These are phyloP conservation scores for Seriola aureovittata DNA, from an alignment of 2,113 vertebrate genomes.

Conservation along the genomic window DNA sequence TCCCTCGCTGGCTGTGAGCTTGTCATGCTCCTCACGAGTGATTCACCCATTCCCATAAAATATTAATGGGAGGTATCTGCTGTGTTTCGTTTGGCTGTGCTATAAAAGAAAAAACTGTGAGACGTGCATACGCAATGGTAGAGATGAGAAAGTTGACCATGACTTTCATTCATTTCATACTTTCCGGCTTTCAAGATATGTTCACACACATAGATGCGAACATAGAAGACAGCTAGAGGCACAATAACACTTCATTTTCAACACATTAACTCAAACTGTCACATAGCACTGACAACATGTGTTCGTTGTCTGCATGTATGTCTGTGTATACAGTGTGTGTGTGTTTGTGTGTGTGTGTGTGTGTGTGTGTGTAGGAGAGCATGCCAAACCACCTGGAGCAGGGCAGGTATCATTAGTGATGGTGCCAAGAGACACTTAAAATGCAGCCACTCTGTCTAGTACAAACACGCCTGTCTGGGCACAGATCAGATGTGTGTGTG, in stretches of 20 bases:
- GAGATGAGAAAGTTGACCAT: background rate
- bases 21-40: background rate
- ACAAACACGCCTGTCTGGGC: slow-evolving; percentile 78
- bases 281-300: background rate
- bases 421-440: slow-evolving; percentile 80
- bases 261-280: slow-evolving; percentile 27
- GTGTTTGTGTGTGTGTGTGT: slow-evolving; percentile 24
- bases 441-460: slow-evolving; percentile 77
- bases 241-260: slow-evolving; percentile 14
- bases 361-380: slow-evolving; percentile 4
- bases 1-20: background rate
- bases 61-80: background rate
- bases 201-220: background rate
- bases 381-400: slow-evolving; percentile 73
- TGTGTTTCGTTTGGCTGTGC: background rate
- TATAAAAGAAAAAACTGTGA: too few species aligned
- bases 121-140: too few species aligned
- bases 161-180: background rate
- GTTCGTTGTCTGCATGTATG: background rate
- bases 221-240: background rate
- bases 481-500: slow-evolving; percentile 47
- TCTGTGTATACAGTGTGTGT: slow-evolving; percentile 8
- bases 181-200: background rate
- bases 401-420: slow-evolving; percentile 75
- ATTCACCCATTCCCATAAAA: background rate